A percentile compares a stretch with the other conserved stretches of the same genome.
These are phyloP conservation scores for Lottia scabra DNA, from an alignment of 2,888 invertebrate genomes.

Conservation along the genomic window DNA sequence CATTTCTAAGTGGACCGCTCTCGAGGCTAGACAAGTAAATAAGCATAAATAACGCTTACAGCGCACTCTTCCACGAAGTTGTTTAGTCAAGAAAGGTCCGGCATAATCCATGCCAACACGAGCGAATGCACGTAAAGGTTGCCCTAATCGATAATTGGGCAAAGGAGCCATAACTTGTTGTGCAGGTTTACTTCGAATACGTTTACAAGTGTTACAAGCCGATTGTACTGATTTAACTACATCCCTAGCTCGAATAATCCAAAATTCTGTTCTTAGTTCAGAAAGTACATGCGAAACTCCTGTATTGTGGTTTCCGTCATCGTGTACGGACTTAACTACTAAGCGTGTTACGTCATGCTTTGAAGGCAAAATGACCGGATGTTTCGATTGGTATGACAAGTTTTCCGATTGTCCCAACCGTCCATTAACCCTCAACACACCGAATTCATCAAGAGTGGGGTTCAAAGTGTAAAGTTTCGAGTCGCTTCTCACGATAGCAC, in stretches of 20 bases:
- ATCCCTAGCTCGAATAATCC: slow-evolving; percentile 23
- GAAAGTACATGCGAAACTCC: slow-evolving; percentile 25
- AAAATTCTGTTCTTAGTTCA: slow-evolving; percentile 15
- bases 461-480: slow-evolving; percentile 5
- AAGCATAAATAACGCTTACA: slow-evolving; percentile 30
- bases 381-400: slow-evolving; percentile 14
- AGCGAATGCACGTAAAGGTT: slow-evolving; percentile 20
- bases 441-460: not conserved
- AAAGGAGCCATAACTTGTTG: slow-evolving; percentile 23
- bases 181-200: slow-evolving; percentile 6
- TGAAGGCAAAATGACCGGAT: slow-evolving; percentile 23
- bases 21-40: slow-evolving; percentile 22
- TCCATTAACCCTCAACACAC: slow-evolving; percentile 14
- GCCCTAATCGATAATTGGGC: slow-evolving; percentile 17
- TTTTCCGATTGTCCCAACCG: slow-evolving; percentile 16
- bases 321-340: slow-evolving; percentile 16
- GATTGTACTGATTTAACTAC: slow-evolving; percentile 15
- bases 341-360: slow-evolving; percentile 21
- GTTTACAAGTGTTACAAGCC: not conserved
- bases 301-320: slow-evolving; percentile 4
- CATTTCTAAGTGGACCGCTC: slow-evolving; percentile 23
- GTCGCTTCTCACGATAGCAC: not conserved
- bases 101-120: slow-evolving; percentile 20
- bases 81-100: slow-evolving; percentile 24
- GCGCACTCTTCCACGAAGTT: slow-evolving; percentile 20